Percentiles rank a stretch among this genome's conserved stretches.
These are phyloP conservation scores for Drosophila albomicans DNA, from an alignment of 1,140 invertebrate genomes.

Conservation along the genomic window DNA sequence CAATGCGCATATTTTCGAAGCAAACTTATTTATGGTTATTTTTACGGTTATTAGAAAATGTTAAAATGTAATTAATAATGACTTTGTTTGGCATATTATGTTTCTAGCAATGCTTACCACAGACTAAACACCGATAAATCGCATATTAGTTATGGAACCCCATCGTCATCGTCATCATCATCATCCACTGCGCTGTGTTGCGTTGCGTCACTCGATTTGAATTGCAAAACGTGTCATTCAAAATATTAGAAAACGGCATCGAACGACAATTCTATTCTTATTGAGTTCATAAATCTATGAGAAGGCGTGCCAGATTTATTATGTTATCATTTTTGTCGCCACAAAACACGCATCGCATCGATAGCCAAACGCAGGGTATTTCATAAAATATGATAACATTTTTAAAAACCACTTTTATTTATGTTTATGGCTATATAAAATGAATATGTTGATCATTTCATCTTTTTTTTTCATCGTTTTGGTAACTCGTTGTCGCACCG, in stretches of 20 bases:
- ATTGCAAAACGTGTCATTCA: slow-evolving; percentile 70
- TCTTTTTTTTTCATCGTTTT: slow-evolving; percentile 39
- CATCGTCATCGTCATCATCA: slow-evolving; percentile 26
- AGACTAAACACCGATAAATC: slow-evolving; percentile 59
- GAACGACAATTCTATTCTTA: slow-evolving; percentile 30
- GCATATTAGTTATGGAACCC: slow-evolving; percentile 55
- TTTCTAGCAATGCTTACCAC: slow-evolving; percentile 47
- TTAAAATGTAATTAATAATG: slow-evolving; percentile 79
- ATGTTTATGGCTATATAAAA: slow-evolving; percentile 58
- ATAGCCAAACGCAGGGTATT: slow-evolving; percentile 13
- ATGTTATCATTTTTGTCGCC: slow-evolving; percentile 8
- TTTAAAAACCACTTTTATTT: slow-evolving; percentile 52
- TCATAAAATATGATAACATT: slow-evolving; percentile 43
- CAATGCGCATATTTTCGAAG: slow-evolving; percentile 41
- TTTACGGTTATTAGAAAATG: slow-evolving; percentile 77
- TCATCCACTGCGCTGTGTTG: background rate
- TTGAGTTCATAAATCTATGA: slow-evolving; percentile 41
- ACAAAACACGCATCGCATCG: background rate
- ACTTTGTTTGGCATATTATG: slow-evolving; percentile 65
- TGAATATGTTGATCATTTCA: slow-evolving; percentile 51
- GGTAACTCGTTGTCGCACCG: slow-evolving; percentile 56
- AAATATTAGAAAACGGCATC: slow-evolving; percentile 26
- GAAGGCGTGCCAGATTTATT: slow-evolving; percentile 67
- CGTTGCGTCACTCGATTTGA: slow-evolving; percentile 65
- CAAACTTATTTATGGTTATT: slow-evolving; percentile 67